A percentile compares a stretch with the other conserved stretches of the same genome.
Evolutionary conservation across 2,113 vertebrate genomes (phyloP).

Genomic region (Motacilla tschutschensis): DNA sequence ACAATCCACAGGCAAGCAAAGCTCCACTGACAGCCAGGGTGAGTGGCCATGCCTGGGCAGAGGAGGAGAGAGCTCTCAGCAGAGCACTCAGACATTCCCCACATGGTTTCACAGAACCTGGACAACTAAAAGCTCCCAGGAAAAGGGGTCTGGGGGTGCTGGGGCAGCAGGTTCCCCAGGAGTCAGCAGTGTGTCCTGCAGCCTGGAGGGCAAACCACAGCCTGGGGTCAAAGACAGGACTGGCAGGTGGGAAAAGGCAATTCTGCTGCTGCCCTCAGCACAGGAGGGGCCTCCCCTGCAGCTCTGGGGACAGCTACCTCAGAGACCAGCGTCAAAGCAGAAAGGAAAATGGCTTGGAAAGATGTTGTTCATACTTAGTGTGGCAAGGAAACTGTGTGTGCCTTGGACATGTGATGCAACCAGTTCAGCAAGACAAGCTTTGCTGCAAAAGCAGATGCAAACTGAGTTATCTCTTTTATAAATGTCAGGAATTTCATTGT

Average conservation of each 20-base stretch:
- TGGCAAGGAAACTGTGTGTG: neutral
- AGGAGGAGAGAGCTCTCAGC: neutral
- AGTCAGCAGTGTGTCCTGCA: neutral
- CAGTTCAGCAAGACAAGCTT: neutral
- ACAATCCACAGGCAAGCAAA: neutral
- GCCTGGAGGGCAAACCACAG: neutral
- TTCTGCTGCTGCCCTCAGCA: neutral
- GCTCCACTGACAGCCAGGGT: neutral
- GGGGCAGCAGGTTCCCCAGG: rapidly evolving
- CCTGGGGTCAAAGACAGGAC: too few species aligned
- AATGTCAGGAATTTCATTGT: neutral
- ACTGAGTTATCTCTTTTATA: neutral
- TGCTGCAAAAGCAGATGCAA: neutral
- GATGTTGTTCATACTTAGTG: neutral
- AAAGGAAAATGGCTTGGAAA: neutral
- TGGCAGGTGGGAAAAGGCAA: neutral
- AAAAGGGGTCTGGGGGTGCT: neutral
- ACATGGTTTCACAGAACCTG: neutral
- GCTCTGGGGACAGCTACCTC: neutral
- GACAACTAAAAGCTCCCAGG: neutral
- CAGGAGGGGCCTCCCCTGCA: neutral
- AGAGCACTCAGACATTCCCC: neutral
- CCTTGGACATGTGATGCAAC: neutral
- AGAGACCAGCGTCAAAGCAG: rapidly evolving
- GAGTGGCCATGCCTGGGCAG: neutral